Conservation (phyloP, 2,797 vertebrate genomes). For the Fistularia tabacaria region DNA sequence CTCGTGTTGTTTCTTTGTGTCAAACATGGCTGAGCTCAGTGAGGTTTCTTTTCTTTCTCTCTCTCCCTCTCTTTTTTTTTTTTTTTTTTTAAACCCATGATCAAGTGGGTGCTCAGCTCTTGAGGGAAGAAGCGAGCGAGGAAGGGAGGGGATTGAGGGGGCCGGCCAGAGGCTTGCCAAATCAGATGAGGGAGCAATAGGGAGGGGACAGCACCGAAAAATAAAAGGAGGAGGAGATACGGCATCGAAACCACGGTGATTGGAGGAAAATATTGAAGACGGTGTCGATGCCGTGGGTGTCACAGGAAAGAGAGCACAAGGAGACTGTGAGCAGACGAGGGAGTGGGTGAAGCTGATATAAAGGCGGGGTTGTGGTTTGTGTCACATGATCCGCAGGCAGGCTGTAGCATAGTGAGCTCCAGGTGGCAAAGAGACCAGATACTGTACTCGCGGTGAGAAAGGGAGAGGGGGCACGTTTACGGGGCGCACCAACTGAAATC, state of each 20-base stretch:
- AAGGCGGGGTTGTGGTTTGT: constrained; percentile 65
- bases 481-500: constrained; percentile 33
- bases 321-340: constrained; percentile 11
- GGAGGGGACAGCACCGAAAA: constrained; percentile 40
- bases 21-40: constrained; percentile 37
- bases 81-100: constrained; percentile 11
- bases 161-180: constrained; percentile 69
- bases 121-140: constrained; percentile 26
- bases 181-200: constrained; percentile 58
- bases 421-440: constrained; percentile 57
- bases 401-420: constrained; percentile 54
- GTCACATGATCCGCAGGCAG: constrained; percentile 62
- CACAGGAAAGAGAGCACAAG: constrained; percentile 28
- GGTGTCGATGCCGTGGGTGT: constrained; percentile 25
- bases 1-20: constrained; percentile 27
- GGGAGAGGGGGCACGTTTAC: constrained; percentile 22
- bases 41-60: neutral
- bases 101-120: constrained; percentile 51
- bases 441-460: constrained; percentile 29
- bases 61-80: neutral
- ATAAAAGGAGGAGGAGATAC: constrained; percentile 22
- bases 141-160: constrained; percentile 48
- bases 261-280: constrained; percentile 44
- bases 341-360: constrained; percentile 56
- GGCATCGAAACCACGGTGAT: constrained; percentile 32